Conservation (phyloP, 2,113 vertebrate species). For the Aldabrachelys gigantea region DNA sequence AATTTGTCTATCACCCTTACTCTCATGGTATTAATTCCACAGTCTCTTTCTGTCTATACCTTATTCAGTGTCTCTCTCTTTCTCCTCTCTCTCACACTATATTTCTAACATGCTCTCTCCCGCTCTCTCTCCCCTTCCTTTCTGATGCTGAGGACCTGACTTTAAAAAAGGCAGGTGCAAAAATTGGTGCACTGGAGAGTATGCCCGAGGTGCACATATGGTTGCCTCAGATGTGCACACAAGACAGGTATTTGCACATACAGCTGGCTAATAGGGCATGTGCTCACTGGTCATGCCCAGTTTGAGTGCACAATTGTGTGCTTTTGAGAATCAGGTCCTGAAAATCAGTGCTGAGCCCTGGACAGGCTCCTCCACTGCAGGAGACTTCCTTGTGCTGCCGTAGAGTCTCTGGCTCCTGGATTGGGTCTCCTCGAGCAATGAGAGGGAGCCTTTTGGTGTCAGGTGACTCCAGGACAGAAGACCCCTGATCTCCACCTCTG, state of each 20-base stretch:
- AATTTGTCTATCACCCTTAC: slow-evolving; percentile 16
- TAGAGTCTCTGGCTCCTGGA: neutral
- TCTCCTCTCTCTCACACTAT: slow-evolving; percentile 21
- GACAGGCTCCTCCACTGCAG: neutral
- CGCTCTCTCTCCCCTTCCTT: slow-evolving; percentile 17
- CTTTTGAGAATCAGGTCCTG: neutral
- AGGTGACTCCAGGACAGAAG: neutral
- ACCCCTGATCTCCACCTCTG: neutral
- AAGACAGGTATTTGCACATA: neutral
- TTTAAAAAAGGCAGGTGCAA: accelerated
- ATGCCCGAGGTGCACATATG: accelerated
- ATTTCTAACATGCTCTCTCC: slow-evolving; percentile 12
- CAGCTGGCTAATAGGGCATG: neutral
- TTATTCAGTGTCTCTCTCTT: slow-evolving; percentile 21
- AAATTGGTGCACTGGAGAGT: accelerated
- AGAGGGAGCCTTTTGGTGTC: neutral
- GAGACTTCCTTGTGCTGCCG: neutral
- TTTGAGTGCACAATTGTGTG: neutral
- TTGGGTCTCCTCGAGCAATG: neutral
- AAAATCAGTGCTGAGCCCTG: neutral
- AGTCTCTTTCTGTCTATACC: slow-evolving; percentile 58
- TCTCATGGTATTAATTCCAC: slow-evolving; percentile 62
- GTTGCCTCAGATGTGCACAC: accelerated
- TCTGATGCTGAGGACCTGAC: neutral
- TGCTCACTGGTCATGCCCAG: neutral